Evolutionary conservation across 2,797 vertebrate species (phyloP).

Genomic region (Australoheros facetus): DNA sequence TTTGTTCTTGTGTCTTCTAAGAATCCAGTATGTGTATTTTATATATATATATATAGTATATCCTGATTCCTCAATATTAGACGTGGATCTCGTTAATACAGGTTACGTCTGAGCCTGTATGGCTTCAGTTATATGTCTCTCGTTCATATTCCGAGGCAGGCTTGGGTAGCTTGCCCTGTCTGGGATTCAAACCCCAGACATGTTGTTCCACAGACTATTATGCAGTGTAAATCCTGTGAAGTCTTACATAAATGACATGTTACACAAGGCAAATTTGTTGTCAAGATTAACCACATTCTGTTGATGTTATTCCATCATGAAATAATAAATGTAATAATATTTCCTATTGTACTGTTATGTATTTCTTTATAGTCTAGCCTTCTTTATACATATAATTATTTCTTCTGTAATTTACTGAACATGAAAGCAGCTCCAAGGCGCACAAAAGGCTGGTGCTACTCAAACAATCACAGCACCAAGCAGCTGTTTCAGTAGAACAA

Average conservation of each 20-base stretch:
- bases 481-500: constrained; percentile 14
- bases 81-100: too few species aligned
- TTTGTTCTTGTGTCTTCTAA: not conserved
- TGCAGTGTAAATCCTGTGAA: not conserved
- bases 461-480: not conserved
- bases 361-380: not conserved
- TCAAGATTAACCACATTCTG: not conserved
- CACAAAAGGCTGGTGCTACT: not conserved
- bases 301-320: not conserved
- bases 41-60: too few species aligned
- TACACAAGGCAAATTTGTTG: not conserved
- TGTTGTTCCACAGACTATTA: not conserved
- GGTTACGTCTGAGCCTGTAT: too few species aligned
- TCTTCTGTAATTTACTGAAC: not conserved
- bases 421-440: not conserved
- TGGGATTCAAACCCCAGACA: too few species aligned
- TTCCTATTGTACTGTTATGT: not conserved
- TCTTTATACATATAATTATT: not conserved
- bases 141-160: too few species aligned
- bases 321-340: not conserved
- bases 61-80: too few species aligned
- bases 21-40: accelerated
- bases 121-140: too few species aligned
- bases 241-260: not conserved
- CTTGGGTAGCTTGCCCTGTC: too few species aligned